A percentile compares a stretch with the other conserved stretches of the same genome.
Evolutionary conservation across 2,888 invertebrate genomes (phyloP).

Genomic region (Macrophya annulata): DNA sequence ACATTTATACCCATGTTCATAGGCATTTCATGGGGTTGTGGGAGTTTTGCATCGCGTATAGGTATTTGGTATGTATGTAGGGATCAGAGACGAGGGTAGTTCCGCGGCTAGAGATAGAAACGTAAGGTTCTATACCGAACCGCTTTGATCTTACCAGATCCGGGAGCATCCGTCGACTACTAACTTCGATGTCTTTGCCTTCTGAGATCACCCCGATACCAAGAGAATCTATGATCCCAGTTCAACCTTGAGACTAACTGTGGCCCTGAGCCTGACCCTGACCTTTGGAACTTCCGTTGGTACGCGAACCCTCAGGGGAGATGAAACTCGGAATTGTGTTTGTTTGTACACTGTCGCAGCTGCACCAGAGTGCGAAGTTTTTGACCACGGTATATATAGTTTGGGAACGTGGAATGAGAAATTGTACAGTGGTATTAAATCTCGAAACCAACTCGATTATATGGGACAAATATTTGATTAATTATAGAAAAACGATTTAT

Average conservation of each 20-base stretch:
- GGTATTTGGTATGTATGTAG: too few species aligned
- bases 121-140: slow-evolving; percentile 4
- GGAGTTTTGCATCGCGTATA: not conserved
- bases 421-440: too few species aligned
- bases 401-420: not conserved
- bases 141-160: slow-evolving; percentile 19
- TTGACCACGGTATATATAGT: not conserved
- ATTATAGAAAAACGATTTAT: not conserved
- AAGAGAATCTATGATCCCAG: not conserved
- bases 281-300: slow-evolving; percentile 3
- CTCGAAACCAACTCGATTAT: not conserved
- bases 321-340: not conserved
- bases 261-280: slow-evolving; percentile 28
- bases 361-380: slow-evolving; percentile 1
- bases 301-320: slow-evolving; percentile 1
- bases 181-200: not conserved
- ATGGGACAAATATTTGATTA: not conserved
- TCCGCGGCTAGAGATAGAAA: too few species aligned
- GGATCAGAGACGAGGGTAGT: not conserved
- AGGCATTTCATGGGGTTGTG: not conserved
- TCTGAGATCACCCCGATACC: not conserved
- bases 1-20: not conserved
- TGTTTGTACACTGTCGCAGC: not conserved
- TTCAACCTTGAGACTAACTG: slow-evolving; percentile 11
- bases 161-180: slow-evolving; percentile 25